These are phyloP conservation scores for Leptinotarsa juncta DNA, from an alignment of 2,888 invertebrate species.

Conservation along the genomic window DNA sequence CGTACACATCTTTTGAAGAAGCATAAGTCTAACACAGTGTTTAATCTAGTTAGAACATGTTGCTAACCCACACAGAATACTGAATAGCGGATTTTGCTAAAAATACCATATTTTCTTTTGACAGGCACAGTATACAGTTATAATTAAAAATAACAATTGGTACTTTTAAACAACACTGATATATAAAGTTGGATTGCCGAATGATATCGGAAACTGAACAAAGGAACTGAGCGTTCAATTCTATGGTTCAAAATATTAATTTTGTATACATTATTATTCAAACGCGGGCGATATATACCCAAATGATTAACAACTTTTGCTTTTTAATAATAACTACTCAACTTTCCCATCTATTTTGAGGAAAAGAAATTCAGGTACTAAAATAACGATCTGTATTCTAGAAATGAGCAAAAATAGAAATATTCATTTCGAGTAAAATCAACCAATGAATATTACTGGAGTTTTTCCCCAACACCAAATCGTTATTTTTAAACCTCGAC, in stretches of 20 bases:
- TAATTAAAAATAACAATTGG: slow-evolving; percentile 59
- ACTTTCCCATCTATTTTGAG: neutral
- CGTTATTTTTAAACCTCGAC: too few species aligned
- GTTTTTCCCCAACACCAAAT: too few species aligned
- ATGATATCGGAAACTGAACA: slow-evolving; percentile 22
- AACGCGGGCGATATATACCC: neutral
- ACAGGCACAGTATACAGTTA: slow-evolving; percentile 65
- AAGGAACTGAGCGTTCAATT: neutral
- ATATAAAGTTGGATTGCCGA: slow-evolving; percentile 48
- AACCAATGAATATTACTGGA: neutral
- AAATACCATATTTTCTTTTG: slow-evolving; percentile 57
- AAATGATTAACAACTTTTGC: neutral
- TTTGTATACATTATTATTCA: too few species aligned
- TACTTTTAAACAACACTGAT: slow-evolving; percentile 64
- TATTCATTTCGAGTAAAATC: neutral
- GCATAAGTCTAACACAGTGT: slow-evolving; percentile 46
- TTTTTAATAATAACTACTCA: neutral
- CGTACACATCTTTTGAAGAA: slow-evolving; percentile 29
- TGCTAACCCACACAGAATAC: slow-evolving; percentile 62
- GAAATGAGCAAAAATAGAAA: too few species aligned
- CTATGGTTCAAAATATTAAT: too few species aligned
- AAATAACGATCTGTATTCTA: too few species aligned
- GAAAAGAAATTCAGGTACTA: neutral
- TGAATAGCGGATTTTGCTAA: slow-evolving; percentile 61
- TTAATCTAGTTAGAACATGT: slow-evolving; percentile 45